Conservation (phyloP, 1,140 invertebrate species). For the Cherax destructor region DNA sequence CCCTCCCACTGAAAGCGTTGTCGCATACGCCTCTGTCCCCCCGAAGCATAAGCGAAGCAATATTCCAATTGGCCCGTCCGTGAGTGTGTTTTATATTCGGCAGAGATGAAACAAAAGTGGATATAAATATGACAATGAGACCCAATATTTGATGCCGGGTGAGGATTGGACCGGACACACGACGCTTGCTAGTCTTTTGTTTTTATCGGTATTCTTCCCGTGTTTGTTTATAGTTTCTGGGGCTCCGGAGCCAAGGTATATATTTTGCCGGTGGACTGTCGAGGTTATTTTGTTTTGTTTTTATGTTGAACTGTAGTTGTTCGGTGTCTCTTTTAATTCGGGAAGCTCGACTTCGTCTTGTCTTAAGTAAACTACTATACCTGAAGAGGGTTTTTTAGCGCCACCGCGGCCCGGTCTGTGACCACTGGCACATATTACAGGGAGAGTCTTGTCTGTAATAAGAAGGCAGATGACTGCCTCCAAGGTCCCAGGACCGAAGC, state of each 20-base stretch:
- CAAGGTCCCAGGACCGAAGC: too few relatives aligned
- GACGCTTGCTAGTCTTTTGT: slow-evolving; percentile 6
- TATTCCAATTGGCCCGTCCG: slow-evolving; percentile 54
- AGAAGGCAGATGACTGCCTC: too few relatives aligned
- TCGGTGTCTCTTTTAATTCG: not conserved
- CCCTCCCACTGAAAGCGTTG: not conserved
- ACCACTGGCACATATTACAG: too few relatives aligned
- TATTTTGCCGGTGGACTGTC: too few relatives aligned
- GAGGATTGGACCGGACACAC: slow-evolving; percentile 48
- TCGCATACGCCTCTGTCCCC: slow-evolving; percentile 36
- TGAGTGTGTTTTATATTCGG: slow-evolving; percentile 57
- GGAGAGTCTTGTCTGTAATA: too few relatives aligned
- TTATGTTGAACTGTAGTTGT: not conserved
- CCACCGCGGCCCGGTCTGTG: too few relatives aligned
- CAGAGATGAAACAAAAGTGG: slow-evolving; percentile 59
- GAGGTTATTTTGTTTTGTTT: not conserved
- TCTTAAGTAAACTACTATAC: too few relatives aligned
- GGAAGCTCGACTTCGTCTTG: too few relatives aligned
- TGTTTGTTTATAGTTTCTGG: not conserved
- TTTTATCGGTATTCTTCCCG: not conserved
- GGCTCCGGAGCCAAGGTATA: not conserved
- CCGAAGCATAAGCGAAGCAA: slow-evolving; percentile 31
- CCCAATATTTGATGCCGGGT: slow-evolving; percentile 47
- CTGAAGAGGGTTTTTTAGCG: too few relatives aligned
- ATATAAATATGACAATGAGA: slow-evolving; percentile 69